These are phyloP conservation scores for Gastrophryne carolinensis DNA, from an alignment of 2,797 vertebrate species.

Conservation along the genomic window DNA sequence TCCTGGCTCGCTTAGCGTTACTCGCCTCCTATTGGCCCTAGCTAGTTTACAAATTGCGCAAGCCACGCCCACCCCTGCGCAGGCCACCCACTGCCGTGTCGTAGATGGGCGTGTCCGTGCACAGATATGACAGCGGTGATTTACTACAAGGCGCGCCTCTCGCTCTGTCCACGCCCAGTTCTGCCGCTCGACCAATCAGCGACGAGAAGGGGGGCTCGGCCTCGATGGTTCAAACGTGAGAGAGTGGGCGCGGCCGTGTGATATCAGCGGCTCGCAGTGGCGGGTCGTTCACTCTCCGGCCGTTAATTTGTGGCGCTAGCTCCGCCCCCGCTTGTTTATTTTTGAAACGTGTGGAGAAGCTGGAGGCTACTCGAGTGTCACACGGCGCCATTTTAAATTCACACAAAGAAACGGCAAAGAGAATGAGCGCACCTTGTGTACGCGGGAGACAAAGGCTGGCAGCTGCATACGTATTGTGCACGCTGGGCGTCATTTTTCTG, in stretches of 20 bases:
- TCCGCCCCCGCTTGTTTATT: constrained; percentile 37
- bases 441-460: no score
- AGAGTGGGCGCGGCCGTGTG: neutral
- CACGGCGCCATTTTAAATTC: constrained; percentile 33
- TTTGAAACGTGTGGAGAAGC: constrained; percentile 28
- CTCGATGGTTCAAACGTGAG: constrained; percentile 2
- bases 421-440: no score
- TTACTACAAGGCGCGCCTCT: constrained; percentile 23
- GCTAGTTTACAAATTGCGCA: constrained; percentile 16
- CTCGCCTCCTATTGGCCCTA: constrained; percentile 3
- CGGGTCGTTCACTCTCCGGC: neutral
- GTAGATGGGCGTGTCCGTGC: neutral
- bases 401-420: neutral
- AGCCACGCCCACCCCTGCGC: constrained; percentile 7
- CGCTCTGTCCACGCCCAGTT: neutral
- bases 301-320: constrained; percentile 9
- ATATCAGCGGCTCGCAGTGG: neutral
- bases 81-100: neutral
- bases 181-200: neutral
- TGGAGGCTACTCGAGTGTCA: neutral
- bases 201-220: neutral
- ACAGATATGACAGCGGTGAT: constrained; percentile 24
- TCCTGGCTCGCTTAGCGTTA: constrained; percentile 24
- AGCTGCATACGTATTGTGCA: no score
- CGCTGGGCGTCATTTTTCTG: no score